A percentile compares a stretch with the other conserved stretches of the same genome.
These are phyloP conservation scores for Diphyllodes magnificus DNA, from an alignment of 2,113 vertebrate species.

Conservation along the genomic window DNA sequence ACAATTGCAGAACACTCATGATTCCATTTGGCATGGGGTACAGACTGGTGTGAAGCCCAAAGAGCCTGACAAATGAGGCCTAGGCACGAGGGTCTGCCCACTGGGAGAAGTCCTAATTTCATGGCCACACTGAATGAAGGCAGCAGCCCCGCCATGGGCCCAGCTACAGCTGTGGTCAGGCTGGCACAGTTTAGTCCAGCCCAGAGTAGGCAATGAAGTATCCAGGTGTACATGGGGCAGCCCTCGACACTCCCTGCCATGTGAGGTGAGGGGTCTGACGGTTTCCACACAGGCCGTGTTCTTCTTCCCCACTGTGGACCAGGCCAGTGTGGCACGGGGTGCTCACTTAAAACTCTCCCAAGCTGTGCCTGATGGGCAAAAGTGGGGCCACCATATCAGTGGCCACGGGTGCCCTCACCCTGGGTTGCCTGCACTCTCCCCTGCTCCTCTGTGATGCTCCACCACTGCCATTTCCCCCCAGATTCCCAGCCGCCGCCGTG, in stretches of 20 bases:
- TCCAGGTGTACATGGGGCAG: rapidly evolving
- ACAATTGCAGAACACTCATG: rapidly evolving
- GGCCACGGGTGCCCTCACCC: neutral
- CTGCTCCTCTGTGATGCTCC: neutral
- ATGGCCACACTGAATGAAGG: neutral
- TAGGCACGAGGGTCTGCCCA: rapidly evolving
- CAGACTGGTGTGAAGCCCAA: rapidly evolving
- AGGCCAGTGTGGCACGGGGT: rapidly evolving
- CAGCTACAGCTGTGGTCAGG: neutral
- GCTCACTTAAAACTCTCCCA: neutral
- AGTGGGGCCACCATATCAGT: rapidly evolving
- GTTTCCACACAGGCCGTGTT: neutral
- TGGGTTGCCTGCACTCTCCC: neutral
- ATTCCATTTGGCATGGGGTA: neutral
- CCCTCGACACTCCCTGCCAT: neutral
- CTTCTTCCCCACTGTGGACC: neutral
- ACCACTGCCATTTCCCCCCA: neutral
- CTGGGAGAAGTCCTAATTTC: neutral
- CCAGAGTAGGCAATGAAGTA: neutral
- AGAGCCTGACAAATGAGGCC: neutral
- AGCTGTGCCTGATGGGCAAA: neutral
- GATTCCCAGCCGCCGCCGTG: neutral
- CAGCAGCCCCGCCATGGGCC: neutral
- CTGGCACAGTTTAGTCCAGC: rapidly evolving
- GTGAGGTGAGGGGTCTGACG: neutral